A percentile compares a stretch with the other conserved stretches of the same genome.
Conservation (phyloP, 2,888 invertebrate species). For the Andrena flavipes region DNA sequence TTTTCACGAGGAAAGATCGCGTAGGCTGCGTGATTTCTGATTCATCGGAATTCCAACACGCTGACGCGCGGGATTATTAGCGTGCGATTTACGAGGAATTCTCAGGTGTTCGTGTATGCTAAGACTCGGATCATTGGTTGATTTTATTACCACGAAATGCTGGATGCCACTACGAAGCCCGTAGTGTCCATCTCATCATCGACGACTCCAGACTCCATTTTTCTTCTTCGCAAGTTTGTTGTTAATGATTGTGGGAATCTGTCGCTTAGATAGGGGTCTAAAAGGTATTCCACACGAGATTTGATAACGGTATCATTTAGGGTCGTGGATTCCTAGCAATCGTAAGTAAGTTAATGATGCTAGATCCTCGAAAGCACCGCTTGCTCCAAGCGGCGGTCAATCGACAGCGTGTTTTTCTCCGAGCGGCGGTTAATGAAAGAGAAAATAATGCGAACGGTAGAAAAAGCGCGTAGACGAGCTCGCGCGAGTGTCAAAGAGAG, state of each 20-base stretch:
- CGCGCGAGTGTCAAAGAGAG: constrained; percentile 65
- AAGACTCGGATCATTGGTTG: constrained; percentile 48
- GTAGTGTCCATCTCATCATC: too few species aligned
- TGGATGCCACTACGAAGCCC: not conserved
- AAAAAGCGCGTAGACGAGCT: constrained; percentile 34
- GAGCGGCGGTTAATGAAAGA: constrained; percentile 59
- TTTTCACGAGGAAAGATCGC: constrained; percentile 35
- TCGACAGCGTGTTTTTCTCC: constrained; percentile 24
- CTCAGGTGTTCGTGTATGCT: constrained; percentile 47
- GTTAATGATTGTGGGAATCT: not conserved
- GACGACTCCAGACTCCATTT: too few species aligned
- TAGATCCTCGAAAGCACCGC: not conserved
- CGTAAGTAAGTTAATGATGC: not conserved
- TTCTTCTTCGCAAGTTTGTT: too few species aligned
- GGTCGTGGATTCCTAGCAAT: constrained; percentile 17
- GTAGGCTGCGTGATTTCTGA: constrained; percentile 69
- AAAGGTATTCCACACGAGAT: not conserved
- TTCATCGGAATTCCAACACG: constrained; percentile 76
- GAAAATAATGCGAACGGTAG: constrained; percentile 62
- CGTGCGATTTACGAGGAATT: constrained; percentile 54
- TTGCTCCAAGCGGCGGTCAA: not conserved
- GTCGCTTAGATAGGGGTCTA: not conserved
- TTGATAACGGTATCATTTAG: constrained; percentile 22
- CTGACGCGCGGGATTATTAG: constrained; percentile 63
- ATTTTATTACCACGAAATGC: constrained; percentile 18